Base-by-base conservation (phyloP, 2,113 vertebrate genomes). In the Asarcornis scutulata region DNA sequence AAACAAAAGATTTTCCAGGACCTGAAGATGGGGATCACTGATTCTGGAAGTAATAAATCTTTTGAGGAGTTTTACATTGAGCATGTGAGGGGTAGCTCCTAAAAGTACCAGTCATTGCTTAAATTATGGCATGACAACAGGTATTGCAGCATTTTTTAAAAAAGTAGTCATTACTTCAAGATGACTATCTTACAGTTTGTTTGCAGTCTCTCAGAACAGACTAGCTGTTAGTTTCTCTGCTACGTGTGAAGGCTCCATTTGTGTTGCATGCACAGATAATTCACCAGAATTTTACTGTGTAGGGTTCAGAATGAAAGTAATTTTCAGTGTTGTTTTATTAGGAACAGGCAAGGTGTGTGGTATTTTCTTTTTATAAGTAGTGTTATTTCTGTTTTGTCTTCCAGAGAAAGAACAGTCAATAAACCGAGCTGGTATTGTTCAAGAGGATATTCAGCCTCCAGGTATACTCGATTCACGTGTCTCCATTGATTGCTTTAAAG, bases 401-500 rank as follows among this genome's bases (percentile, higher is more conserved):
- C 71, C 88, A 98, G 98, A 97, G 93, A 97, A 97, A 81, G 96
- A 98, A 40, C 98, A 98, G 95, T 84, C 75, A 40, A 17, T 97
- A 80, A 98, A 98, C 87, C 95, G 98, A 94, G 96, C 97, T 81
- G 98, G 97, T 66, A 88, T 98, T 88, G 72, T 98, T 86, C 98
- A 98, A 94, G 98, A 98, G 89, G 91, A 98, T 22, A 97, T 98
- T 86, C 98, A 98, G 80, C 98, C 98, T 84, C 84, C 97, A 98
- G 98, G 98, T 98, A 98, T 67, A n/a, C 32, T 78, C 78, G 59
- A 66, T 91, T 91, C 8, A 3, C 63, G 14, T 64, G 27, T 95
- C 85, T 95, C 23, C 42, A 29, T 59, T 13, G 11, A 55, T 79
- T 42, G 12, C 58, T 94, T 90, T 42, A 69, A 89, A 83, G 56